Percentiles rank a stretch among this genome's conserved stretches.
Evolutionary conservation across 2,888 invertebrate species (phyloP).

Genomic region (Zootermopsis nevadensis): DNA sequence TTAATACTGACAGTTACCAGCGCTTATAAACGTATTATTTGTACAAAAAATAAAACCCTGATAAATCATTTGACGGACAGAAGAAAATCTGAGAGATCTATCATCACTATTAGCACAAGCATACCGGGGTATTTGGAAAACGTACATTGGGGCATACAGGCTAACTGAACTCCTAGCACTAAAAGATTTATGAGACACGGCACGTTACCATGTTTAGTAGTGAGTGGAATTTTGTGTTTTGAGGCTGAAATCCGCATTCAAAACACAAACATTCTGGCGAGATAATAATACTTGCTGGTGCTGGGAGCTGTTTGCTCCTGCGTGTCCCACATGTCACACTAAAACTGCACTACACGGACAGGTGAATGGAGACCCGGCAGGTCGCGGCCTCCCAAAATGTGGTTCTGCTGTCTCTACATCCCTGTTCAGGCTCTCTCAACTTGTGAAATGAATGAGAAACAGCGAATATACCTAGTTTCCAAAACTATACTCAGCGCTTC

Average conservation of each 20-base stretch:
- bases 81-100: not conserved
- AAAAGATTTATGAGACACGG: not conserved
- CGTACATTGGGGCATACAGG: not conserved
- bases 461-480: not conserved
- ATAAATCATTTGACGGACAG: not conserved
- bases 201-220: not conserved
- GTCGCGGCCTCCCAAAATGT: not conserved
- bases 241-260: not conserved
- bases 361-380: not conserved
- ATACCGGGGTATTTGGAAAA: not conserved
- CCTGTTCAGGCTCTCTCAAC: not conserved
- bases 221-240: slow-evolving; percentile 29
- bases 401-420: not conserved
- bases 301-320: not conserved
- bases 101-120: not conserved
- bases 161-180: too few species aligned
- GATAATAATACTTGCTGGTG: too few species aligned
- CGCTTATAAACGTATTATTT: not conserved
- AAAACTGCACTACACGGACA: not conserved
- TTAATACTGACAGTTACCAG: not conserved
- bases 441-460: not conserved
- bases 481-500: not conserved
- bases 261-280: not conserved
- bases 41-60: not conserved
- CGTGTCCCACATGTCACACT: slow-evolving; percentile 1